Percentiles rank a stretch among this genome's conserved stretches.
phyloP scores from a whole-genome alignment of 2,113 vertebrate genomes.

The Perca schrenkii region DNA sequence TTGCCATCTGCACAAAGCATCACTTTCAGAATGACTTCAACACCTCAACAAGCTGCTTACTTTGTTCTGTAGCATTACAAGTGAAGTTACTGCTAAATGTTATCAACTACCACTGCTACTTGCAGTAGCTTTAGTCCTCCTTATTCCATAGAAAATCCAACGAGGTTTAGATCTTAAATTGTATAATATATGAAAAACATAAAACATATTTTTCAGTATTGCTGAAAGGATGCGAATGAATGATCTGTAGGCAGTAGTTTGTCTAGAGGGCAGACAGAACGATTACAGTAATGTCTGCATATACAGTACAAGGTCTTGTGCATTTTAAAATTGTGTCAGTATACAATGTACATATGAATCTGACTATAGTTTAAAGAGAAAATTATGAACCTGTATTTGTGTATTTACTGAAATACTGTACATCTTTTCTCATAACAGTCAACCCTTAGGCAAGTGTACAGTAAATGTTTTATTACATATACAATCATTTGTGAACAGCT shows the following conservation, averaged over 20 bases:
- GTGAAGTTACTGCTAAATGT: neutral
- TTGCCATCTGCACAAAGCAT: neutral
- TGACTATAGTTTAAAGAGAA: neutral
- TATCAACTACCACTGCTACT: constrained; percentile 13
- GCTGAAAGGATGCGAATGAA: neutral
- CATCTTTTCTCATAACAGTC: neutral
- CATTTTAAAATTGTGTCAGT: neutral
- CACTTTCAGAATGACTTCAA: neutral
- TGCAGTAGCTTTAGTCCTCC: neutral
- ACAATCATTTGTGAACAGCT: constrained; percentile 69
- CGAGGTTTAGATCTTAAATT: no score
- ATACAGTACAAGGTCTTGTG: neutral
- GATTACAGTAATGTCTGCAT: neutral
- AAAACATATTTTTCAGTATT: neutral
- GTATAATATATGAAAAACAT: neutral
- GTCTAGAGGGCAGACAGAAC: constrained; percentile 22
- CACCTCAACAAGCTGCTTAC: neutral
- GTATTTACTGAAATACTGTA: neutral
- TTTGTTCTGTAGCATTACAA: neutral
- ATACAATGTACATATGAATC: neutral
- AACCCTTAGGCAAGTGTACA: constrained; percentile 62
- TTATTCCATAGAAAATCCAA: neutral
- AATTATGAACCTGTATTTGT: neutral
- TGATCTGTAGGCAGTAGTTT: neutral
- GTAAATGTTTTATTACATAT: constrained; percentile 80